Evolutionary conservation across 2,113 vertebrate genomes (phyloP).

Genomic region (Phocoena sinus): DNA sequence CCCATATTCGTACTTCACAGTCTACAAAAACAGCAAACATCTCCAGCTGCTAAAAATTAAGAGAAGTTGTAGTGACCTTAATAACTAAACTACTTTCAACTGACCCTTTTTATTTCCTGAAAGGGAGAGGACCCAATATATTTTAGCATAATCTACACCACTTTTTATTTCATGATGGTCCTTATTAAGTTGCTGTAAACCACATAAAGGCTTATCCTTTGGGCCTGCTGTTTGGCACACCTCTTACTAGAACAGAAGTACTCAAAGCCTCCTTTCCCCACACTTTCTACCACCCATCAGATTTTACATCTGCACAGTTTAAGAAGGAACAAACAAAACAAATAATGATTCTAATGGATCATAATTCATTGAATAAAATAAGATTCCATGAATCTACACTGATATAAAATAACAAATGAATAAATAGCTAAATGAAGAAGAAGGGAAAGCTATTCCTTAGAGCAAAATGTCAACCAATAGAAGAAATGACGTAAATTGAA

Average conservation of each 20-base stretch:
- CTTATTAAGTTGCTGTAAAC: background rate
- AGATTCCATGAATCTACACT: background rate
- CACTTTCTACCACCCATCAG: background rate
- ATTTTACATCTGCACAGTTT: background rate
- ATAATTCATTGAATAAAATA: background rate
- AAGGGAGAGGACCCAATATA: background rate
- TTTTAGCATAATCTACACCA: background rate
- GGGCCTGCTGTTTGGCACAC: background rate
- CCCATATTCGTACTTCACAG: background rate
- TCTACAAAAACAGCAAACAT: background rate
- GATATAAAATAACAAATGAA: background rate
- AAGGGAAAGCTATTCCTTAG: background rate
- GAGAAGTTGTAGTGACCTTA: background rate
- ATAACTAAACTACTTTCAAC: background rate
- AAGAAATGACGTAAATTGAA: background rate
- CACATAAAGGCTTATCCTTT: background rate
- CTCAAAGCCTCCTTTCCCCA: background rate
- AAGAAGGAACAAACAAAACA: background rate
- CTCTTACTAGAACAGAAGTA: background rate
- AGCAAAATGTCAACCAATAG: background rate
- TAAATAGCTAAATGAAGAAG: background rate
- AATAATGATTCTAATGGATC: background rate
- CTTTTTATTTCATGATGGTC: background rate
- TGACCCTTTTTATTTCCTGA: slow-evolving; percentile 2
- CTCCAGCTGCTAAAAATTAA: slow-evolving; percentile 17